Base-by-base conservation (phyloP, 2,888 invertebrate genomes). In the Acrobasis repandana region DNA sequence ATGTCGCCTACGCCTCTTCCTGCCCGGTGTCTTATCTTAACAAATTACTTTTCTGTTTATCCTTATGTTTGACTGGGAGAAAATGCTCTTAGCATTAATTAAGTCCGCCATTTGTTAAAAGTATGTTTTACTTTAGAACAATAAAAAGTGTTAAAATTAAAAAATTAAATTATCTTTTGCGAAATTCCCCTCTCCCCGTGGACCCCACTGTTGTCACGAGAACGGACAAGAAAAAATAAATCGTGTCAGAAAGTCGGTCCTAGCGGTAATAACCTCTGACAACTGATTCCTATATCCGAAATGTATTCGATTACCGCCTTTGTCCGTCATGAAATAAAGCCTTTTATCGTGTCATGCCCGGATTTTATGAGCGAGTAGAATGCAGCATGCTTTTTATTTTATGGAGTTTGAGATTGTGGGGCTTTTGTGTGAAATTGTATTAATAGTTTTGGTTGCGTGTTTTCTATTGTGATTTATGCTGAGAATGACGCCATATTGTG, bases 171-270 rank as follows among this genome's bases (percentile, higher is more conserved):
- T 60, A 38, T 34, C 60, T 52, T 52, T 54, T 52, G 46, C 60
- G 47, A 51, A 46, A 43, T 51, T 33, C 6, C 14, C 47, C n/a
- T 8, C 46, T n/a, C 43, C 51, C 51, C n/a, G 33, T 33, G 52
- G 60, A 33, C 16, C 34, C 60, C 60, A 60, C 60, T 60, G 60
- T 60, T 52, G 60, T 60, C 60, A 52, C 60, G 52, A 47, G 60
- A 50, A 16, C 18, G 50, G 38, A 8, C 38, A 16, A 15, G 47
- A 60, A 51, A 52, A 60, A 60, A 60, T 52, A 60, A 60, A 60
- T 60, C 47, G 52, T 51, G 60, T 52, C 28, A 36, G 49, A 14
- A 46, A 52, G 18, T 28, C 52, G 18, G 50, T 28, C 60, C 52
- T n/a, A n/a, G n/a, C n/a, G n/a, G n/a, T n/a, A n/a, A n/a, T 60